Evolutionary conservation across 2,797 vertebrate genomes (phyloP).

Genomic region (Pseudocheirus occidentalis): DNA sequence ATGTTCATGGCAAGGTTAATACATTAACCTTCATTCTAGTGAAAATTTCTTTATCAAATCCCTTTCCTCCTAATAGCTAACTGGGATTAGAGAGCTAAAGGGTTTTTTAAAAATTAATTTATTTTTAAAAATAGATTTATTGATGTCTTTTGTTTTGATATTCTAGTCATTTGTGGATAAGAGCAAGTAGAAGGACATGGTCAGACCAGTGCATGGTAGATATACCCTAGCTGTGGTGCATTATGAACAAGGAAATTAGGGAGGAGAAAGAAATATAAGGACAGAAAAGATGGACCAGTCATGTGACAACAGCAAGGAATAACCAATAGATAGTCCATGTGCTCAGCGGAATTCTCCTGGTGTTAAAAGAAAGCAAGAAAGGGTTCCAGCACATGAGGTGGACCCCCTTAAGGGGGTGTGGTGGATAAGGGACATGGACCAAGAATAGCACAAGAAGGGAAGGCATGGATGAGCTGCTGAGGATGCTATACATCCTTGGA

Average conservation of each 20-base stretch:
- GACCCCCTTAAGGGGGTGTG: not conserved
- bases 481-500: not conserved
- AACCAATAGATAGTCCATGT: not conserved
- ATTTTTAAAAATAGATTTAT: not conserved
- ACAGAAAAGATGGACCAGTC: not conserved
- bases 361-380: not conserved
- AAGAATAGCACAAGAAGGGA: not conserved
- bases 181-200: not conserved
- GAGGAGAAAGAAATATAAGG: not conserved
- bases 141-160: not conserved
- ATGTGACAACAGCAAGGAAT: not conserved
- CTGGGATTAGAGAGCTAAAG: not conserved
- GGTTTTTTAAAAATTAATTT: not conserved
- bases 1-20: constrained; percentile 8
- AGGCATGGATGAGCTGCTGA: not conserved
- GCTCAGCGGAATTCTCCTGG: not conserved
- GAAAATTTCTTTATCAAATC: not conserved
- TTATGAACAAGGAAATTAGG: not conserved
- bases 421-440: not conserved
- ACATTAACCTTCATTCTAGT: not conserved
- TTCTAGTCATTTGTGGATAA: not conserved
- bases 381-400: not conserved
- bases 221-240: not conserved
- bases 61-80: not conserved
- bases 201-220: not conserved